A percentile compares a stretch with the other conserved stretches of the same genome.
phyloP scores from a whole-genome alignment of 2,888 invertebrate species.

The Xanthorhoe designata region DNA sequence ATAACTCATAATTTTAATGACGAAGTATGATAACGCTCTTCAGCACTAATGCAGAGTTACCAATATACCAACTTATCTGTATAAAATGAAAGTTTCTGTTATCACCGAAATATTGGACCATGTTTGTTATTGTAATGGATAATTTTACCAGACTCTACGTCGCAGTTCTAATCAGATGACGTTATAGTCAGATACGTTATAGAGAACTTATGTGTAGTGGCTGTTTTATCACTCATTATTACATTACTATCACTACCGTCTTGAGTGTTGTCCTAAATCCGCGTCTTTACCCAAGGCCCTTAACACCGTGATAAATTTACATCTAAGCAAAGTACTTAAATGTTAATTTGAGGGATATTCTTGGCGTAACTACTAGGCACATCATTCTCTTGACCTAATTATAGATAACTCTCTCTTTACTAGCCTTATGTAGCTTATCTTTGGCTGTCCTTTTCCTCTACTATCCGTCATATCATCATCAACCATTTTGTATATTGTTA shows the following conservation, averaged over 20 bases:
- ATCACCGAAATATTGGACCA: not conserved
- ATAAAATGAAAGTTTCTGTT: slow-evolving; percentile 34
- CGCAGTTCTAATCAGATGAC: slow-evolving; percentile 24
- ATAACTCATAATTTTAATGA: not conserved
- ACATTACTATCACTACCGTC: slow-evolving; percentile 56
- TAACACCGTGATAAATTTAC: not conserved
- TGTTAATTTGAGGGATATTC: too few species aligned
- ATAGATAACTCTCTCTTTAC: not conserved
- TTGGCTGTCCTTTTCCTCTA: not conserved
- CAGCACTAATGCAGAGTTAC: slow-evolving; percentile 1
- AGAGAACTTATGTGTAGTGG: slow-evolving; percentile 24
- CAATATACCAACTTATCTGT: slow-evolving; percentile 1
- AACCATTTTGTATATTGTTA: not conserved
- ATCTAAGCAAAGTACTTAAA: not conserved
- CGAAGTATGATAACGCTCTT: not conserved
- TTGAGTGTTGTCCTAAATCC: slow-evolving; percentile 35
- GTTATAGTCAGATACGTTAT: slow-evolving; percentile 11
- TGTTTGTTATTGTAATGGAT: not conserved
- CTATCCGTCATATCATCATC: too few species aligned
- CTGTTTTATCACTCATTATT: slow-evolving; percentile 45
- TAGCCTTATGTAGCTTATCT: not conserved
- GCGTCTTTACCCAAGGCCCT: slow-evolving; percentile 41
- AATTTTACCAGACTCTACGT: slow-evolving; percentile 6
- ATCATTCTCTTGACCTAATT: not conserved
- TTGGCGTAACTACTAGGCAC: not conserved